Evolutionary conservation across 2,113 vertebrate species (phyloP).

Genomic region (Plectropomus leopardus): DNA sequence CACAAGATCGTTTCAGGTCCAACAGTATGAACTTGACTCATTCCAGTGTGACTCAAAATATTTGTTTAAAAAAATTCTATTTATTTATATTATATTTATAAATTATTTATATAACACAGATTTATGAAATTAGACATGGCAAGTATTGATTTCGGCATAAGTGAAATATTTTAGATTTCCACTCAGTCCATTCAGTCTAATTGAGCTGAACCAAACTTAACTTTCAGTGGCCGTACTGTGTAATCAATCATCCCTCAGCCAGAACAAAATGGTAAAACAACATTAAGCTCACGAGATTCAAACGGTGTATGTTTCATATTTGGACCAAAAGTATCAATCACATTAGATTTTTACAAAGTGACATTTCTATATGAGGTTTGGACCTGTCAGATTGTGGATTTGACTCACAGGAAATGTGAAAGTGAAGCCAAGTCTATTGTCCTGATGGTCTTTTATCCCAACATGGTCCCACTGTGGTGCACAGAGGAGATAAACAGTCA

Average conservation of each 20-base stretch:
- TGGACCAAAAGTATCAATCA: constrained; percentile 54
- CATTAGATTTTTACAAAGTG: constrained; percentile 57
- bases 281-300: constrained; percentile 39
- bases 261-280: constrained; percentile 56
- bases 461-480: constrained; percentile 70
- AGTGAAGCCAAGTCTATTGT: constrained; percentile 72
- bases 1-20: neutral
- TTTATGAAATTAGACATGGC: constrained; percentile 37
- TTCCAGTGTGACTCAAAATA: neutral
- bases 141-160: constrained; percentile 28
- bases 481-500: constrained; percentile 73
- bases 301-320: constrained; percentile 57
- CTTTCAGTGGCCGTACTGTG: constrained; percentile 36
- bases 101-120: neutral
- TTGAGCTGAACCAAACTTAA: constrained; percentile 33
- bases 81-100: too few relatives aligned
- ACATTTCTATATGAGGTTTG: constrained; percentile 66
- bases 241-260: constrained; percentile 45
- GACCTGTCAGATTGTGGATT: constrained; percentile 60
- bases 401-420: constrained; percentile 57
- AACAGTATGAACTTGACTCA: neutral
- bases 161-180: constrained; percentile 47
- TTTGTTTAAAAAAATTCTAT: too few relatives aligned
- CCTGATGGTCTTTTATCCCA: constrained; percentile 65
- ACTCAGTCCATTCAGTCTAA: constrained; percentile 1